phyloP scores from a whole-genome alignment of 1,140 invertebrate genomes.

The Drosophila novamexicana region DNA sequence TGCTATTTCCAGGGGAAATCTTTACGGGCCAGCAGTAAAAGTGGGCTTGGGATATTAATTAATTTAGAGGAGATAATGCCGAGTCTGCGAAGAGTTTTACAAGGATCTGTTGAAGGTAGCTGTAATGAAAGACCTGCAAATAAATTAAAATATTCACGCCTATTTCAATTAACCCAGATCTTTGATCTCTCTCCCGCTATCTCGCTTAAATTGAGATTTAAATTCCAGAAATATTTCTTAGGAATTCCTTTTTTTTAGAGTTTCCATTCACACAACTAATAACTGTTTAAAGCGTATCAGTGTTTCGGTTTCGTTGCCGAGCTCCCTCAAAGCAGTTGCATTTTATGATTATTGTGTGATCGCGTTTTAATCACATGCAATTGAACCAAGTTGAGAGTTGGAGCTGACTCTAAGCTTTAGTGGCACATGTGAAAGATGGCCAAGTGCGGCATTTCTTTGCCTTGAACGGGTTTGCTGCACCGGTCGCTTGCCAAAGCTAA shows the following conservation, averaged over 20 bases:
- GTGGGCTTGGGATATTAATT: no score
- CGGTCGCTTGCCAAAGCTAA: constrained; percentile 60
- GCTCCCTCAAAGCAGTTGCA: constrained; percentile 13
- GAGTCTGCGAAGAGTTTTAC: no score
- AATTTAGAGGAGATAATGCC: no score
- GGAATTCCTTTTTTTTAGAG: not conserved
- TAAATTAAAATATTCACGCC: no score
- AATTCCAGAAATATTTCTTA: not conserved
- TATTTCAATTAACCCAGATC: no score
- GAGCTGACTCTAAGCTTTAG: constrained; percentile 40
- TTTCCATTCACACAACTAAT: not conserved
- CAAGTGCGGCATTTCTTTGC: constrained; percentile 52
- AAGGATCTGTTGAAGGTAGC: no score
- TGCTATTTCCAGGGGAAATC: not conserved
- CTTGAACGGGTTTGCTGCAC: constrained; percentile 54
- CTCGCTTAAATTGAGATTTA: not conserved
- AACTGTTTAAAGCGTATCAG: constrained; percentile 14
- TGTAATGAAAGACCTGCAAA: no score
- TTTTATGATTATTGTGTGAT: constrained; percentile 80
- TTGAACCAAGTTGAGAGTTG: constrained; percentile 28
- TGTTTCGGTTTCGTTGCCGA: not conserved
- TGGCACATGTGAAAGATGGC: constrained; percentile 69
- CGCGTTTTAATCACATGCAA: constrained; percentile 74
- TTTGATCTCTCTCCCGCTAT: not conserved
- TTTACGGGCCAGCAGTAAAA: not conserved